phyloP scores from a whole-genome alignment of 2,888 invertebrate genomes.

The Mythimna albipuncta region DNA sequence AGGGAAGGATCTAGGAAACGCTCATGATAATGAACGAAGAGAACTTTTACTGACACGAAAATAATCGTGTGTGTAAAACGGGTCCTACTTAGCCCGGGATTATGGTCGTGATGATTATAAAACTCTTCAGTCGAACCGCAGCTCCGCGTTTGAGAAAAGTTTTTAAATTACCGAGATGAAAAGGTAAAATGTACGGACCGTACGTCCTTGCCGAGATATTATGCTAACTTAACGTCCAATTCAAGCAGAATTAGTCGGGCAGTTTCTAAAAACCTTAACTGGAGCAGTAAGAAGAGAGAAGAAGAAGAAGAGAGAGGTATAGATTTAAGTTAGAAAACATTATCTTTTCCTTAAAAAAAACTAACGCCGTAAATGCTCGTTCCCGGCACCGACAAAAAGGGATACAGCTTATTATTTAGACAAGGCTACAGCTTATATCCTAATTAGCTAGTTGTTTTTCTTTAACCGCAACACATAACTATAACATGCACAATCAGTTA shows the following conservation, averaged over 20 bases:
- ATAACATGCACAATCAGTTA: too few relatives aligned
- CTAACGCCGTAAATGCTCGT: too few relatives aligned
- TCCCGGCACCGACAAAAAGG: too few relatives aligned
- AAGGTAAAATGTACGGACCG: conserved; percentile 1
- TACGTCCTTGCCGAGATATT: background rate
- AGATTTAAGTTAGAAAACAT: too few relatives aligned
- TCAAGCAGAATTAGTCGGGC: background rate
- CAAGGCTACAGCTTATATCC: too few relatives aligned
- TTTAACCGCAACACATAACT: too few relatives aligned
- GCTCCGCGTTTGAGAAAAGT: conserved; percentile 5
- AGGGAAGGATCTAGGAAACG: too few relatives aligned
- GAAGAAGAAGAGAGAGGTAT: too few relatives aligned
- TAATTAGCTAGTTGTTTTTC: too few relatives aligned
- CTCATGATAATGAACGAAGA: background rate
- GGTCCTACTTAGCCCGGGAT: background rate
- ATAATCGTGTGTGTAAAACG: background rate
- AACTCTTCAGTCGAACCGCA: background rate
- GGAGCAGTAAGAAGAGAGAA: too few relatives aligned
- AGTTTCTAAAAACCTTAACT: background rate
- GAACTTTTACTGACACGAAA: background rate
- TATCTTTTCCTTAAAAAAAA: background rate
- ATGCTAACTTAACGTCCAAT: conserved; percentile 5
- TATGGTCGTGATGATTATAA: background rate
- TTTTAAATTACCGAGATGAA: conserved; percentile 10
- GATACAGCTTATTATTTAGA: too few relatives aligned